Percentiles rank a stretch among this genome's conserved stretches.
Conservation (phyloP, 2,113 vertebrate species). For the Piprites chloris region DNA sequence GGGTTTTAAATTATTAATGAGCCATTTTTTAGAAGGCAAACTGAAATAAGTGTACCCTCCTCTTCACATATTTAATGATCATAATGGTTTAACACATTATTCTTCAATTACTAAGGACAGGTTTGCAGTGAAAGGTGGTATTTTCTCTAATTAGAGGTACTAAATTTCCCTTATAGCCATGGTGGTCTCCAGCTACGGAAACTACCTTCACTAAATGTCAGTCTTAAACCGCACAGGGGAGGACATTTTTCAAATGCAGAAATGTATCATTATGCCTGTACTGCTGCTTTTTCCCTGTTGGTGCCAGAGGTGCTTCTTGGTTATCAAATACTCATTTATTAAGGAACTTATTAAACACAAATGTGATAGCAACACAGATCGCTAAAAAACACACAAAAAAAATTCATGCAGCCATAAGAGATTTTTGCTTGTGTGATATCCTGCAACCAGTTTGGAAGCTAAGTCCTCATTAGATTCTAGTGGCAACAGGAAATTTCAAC, state of each 20-base stretch:
- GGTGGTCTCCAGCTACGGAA: background rate
- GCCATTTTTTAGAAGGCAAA: conserved; percentile 19
- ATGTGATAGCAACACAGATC: background rate
- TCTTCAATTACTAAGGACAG: conserved; percentile 35
- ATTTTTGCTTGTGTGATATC: background rate
- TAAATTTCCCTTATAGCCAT: conserved; percentile 1
- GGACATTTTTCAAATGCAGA: background rate
- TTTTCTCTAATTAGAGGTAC: conserved; percentile 27
- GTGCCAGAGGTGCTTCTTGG: background rate
- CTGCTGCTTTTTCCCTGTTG: background rate
- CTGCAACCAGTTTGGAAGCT: background rate
- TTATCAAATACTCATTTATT: background rate
- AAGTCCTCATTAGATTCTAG: background rate
- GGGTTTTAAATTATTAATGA: conserved; percentile 43
- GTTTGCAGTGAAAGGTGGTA: conserved; percentile 12
- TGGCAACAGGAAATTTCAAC: background rate
- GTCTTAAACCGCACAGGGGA: background rate
- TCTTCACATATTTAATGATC: conserved; percentile 35
- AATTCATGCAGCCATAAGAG: background rate
- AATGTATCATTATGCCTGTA: background rate
- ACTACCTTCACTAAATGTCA: background rate
- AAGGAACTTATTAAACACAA: background rate
- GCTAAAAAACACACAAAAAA: background rate
- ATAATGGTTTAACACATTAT: conserved; percentile 38
- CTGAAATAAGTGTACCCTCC: conserved; percentile 4